Base-by-base conservation (phyloP, 2,888 invertebrate genomes). In the Blastobasis adustella region DNA sequence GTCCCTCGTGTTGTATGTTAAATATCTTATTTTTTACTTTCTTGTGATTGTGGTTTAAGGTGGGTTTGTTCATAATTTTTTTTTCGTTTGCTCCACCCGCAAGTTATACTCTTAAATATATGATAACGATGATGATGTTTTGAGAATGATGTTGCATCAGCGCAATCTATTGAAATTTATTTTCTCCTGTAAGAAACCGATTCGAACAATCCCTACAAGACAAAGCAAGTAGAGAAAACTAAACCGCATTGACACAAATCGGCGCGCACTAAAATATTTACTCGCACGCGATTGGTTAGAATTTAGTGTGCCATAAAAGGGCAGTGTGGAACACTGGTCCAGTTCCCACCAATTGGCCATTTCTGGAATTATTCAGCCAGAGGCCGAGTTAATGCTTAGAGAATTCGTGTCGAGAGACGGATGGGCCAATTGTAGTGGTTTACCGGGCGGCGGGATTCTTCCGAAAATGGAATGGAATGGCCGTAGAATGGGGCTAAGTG, bases 301-400 rank as follows among this genome's bases (percentile, higher is more conserved):
- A 49, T 49, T 49, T 49, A 49, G 49, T 49, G 49, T 23, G 10
- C 37, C 38, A 38, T 49, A 49, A 49, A 49, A 49, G 44, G 36
- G 43, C 10, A 8, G 42, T 42, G 9, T 42, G 8, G 42, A n/a
- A 43, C 44, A n/a, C 39, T 9, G 10, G 49, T 44, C 49, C 43
- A 42, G 37, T 43, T 37, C 44, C 49, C 38, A 43, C 44, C 49
- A 38, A 44, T 44, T 43, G 49, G 49, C 49, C 43, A 23, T 49
- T 49, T 49, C 10, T 5, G 37, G 49, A 49, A 49, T 49, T 49
- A 49, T 49, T 49, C 49, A 49, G 44, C 8, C 8, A 43, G 49
- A 49, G 43, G 37, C 49, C 48, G 44, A 49, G 37, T 49, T 49
- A 49, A 49, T 49, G 49, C 10, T 49, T 49, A 37, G 49, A 43